Percentiles rank a stretch among this genome's conserved stretches.
Conservation (phyloP, 2,113 vertebrate genomes). For the Pollimyrus isidori region DNA sequence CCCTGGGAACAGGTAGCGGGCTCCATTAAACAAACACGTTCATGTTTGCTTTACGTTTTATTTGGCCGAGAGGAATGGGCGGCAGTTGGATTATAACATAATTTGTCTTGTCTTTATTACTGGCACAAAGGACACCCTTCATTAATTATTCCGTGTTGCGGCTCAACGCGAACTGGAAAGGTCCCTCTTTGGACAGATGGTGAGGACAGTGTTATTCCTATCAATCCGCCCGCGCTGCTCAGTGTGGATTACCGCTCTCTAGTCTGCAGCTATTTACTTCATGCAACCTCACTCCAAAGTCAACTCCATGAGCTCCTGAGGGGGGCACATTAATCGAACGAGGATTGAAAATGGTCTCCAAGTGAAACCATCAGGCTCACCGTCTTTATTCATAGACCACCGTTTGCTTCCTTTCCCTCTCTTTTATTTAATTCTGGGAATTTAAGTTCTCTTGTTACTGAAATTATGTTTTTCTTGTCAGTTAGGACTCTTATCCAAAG, state of each 20-base stretch:
- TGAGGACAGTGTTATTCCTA: constrained; percentile 99
- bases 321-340: constrained; percentile 53
- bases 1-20: constrained; percentile 90
- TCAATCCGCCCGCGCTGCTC: constrained; percentile 99
- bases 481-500: not conserved
- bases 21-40: constrained; percentile 96
- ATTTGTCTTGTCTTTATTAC: constrained; percentile 99
- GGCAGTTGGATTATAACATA: constrained; percentile 99
- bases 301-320: constrained; percentile 48
- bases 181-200: constrained; percentile 99
- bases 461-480: not conserved
- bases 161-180: constrained; percentile 99
- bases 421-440: not conserved
- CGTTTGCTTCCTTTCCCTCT: not conserved
- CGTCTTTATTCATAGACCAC: constrained; percentile 47
- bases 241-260: constrained; percentile 99
- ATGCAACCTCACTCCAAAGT: constrained; percentile 63
- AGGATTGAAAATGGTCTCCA: constrained; percentile 51
- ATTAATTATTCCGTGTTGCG: constrained; percentile 99
- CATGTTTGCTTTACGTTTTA: constrained; percentile 99
- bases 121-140: constrained; percentile 99
- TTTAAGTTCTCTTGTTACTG: not conserved
- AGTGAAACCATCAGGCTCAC: constrained; percentile 26
- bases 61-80: constrained; percentile 99
- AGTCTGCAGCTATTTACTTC: constrained; percentile 98